Evolutionary conservation across 2,888 invertebrate species (phyloP).

Genomic region (Orthosia incerta): DNA sequence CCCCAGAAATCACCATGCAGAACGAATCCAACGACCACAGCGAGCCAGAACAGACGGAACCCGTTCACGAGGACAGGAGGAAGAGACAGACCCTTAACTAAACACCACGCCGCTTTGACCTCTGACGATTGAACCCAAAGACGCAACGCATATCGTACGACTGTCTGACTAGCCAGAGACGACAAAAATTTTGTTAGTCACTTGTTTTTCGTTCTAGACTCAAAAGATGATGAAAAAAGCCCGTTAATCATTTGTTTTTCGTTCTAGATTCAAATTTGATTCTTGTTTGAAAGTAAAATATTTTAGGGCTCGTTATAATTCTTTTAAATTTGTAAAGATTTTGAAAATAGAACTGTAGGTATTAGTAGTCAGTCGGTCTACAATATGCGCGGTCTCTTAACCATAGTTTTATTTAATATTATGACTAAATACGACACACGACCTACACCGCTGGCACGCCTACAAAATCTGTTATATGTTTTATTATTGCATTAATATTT

Average conservation of each 20-base stretch:
- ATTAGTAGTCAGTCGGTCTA: background rate
- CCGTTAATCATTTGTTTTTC: background rate
- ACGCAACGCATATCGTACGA: conserved; percentile 46
- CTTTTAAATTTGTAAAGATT: background rate
- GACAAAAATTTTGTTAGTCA: too few relatives aligned
- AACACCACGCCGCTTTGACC: conserved; percentile 25
- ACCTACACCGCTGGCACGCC: conserved; percentile 27
- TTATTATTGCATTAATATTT: conserved; percentile 42
- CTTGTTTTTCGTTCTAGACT: background rate
- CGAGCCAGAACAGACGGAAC: conserved; percentile 80
- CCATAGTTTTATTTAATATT: conserved; percentile 47
- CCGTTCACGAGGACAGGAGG: conserved; percentile 74
- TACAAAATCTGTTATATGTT: conserved; percentile 24
- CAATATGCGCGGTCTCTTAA: conserved; percentile 46
- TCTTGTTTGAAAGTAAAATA: background rate
- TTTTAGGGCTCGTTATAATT: conserved; percentile 14
- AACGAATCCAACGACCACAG: conserved; percentile 74
- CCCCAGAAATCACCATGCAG: conserved; percentile 75
- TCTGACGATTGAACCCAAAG: conserved; percentile 35
- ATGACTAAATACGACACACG: conserved; percentile 38
- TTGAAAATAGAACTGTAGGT: background rate
- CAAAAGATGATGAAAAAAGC: background rate
- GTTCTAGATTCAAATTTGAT: background rate
- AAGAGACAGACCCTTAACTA: conserved; percentile 73
- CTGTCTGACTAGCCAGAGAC: conserved; percentile 19